Percentiles rank a stretch among this genome's conserved stretches.
Conservation (phyloP, 2,113 vertebrate genomes). For the Mystacornis crossleyi region DNA sequence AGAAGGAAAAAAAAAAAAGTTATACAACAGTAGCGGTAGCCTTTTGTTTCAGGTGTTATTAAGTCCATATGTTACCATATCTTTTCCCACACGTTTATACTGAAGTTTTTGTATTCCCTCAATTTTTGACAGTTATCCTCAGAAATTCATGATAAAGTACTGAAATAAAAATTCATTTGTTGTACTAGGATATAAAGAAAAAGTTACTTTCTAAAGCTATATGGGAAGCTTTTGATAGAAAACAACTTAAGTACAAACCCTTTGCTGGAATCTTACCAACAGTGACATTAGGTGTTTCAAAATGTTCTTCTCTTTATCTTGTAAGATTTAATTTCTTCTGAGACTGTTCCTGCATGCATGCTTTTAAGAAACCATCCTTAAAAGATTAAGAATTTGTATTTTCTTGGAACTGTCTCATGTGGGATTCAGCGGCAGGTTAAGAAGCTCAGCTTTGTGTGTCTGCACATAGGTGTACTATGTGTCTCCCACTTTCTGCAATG, state of each 20-base stretch:
- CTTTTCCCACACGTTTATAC: background rate
- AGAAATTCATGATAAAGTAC: background rate
- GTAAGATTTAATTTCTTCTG: background rate
- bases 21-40: background rate
- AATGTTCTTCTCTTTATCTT: background rate
- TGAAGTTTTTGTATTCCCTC: background rate
- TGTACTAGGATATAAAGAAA: background rate
- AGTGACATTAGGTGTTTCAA: background rate
- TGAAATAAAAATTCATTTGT: background rate
- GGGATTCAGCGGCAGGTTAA: background rate
- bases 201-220: background rate
- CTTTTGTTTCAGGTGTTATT: background rate
- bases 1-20: fast-evolving
- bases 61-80: background rate
- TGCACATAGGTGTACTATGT: background rate
- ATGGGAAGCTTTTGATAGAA: background rate
- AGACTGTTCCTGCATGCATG: background rate
- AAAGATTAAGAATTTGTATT: background rate
- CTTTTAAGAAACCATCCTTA: background rate
- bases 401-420: background rate
- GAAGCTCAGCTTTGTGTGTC: background rate
- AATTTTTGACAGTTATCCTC: background rate
- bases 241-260: fast-evolving
- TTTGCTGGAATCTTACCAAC: background rate
- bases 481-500: background rate